These are phyloP conservation scores for Micronisus gabar DNA, from an alignment of 2,113 vertebrate genomes.

Conservation along the genomic window DNA sequence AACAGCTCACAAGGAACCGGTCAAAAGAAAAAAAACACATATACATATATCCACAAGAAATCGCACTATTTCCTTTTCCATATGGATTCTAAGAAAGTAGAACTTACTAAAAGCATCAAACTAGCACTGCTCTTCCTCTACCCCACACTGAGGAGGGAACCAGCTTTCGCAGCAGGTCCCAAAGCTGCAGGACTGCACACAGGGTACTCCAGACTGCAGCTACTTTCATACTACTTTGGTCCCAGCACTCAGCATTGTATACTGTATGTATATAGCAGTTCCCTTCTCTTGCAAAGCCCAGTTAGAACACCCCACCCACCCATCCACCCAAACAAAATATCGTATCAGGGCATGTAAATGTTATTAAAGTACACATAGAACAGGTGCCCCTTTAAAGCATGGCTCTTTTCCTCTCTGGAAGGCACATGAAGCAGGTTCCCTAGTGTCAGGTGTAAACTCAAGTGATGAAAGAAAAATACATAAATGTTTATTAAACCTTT, in stretches of 20 bases:
- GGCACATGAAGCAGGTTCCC: not conserved
- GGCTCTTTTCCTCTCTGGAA: not conserved
- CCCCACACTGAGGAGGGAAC: not conserved
- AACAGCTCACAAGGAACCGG: not conserved
- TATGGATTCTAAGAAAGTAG: not conserved
- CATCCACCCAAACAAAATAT: too few relatives aligned
- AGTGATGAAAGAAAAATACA: slow-evolving; percentile 55
- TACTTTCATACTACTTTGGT: not conserved
- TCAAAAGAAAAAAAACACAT: not conserved
- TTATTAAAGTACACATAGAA: not conserved
- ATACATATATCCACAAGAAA: not conserved
- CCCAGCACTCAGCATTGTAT: not conserved
- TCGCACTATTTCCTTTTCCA: not conserved
- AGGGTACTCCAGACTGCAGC: not conserved
- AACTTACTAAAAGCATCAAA: not conserved
- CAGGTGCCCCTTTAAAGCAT: not conserved
- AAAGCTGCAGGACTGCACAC: not conserved
- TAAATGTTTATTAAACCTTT: slow-evolving; percentile 63
- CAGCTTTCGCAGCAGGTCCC: not conserved
- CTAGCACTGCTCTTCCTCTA: not conserved
- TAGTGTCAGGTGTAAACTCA: slow-evolving; percentile 31
- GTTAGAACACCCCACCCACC: not conserved
- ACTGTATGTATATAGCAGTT: not conserved
- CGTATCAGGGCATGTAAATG: not conserved
- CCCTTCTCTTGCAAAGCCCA: not conserved